phyloP scores from a whole-genome alignment of 2,797 vertebrate genomes.

The Hemitrygon akajei region DNA sequence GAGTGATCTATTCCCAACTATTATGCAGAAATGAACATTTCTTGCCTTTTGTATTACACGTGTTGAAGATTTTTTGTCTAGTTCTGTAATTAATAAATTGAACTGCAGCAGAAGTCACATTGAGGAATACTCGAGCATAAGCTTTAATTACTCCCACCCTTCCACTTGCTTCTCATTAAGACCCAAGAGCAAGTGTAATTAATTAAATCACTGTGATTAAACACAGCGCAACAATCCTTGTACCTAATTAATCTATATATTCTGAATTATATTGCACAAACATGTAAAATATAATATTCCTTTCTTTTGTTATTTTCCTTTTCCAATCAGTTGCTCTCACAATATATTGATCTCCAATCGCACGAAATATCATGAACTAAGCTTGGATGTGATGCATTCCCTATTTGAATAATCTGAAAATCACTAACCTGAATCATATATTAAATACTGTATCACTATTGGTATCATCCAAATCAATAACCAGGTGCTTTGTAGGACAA shows the following conservation, averaged over 20 bases:
- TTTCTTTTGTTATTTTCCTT: background rate
- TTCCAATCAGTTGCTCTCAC: background rate
- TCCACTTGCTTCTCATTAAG: background rate
- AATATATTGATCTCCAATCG: background rate
- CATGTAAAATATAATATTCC: background rate
- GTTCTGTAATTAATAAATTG: background rate
- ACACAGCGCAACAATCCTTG: background rate
- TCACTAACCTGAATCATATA: too few relatives aligned
- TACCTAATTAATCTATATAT: background rate
- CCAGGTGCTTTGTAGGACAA: background rate
- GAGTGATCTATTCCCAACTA: background rate
- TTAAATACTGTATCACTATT: too few relatives aligned
- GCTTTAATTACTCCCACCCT: background rate
- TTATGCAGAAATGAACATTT: background rate
- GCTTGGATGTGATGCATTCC: background rate
- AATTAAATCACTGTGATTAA: slow-evolving; percentile 1
- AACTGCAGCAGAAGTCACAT: background rate
- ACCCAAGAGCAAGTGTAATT: background rate
- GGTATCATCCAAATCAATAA: background rate
- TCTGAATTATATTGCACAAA: background rate
- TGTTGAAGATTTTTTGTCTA: background rate
- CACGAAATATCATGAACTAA: background rate
- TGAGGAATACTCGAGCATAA: background rate
- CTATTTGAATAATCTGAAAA: background rate
- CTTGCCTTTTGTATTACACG: background rate